These are phyloP conservation scores for Callorhinus ursinus DNA, from an alignment of 2,113 vertebrate species.

Conservation along the genomic window DNA sequence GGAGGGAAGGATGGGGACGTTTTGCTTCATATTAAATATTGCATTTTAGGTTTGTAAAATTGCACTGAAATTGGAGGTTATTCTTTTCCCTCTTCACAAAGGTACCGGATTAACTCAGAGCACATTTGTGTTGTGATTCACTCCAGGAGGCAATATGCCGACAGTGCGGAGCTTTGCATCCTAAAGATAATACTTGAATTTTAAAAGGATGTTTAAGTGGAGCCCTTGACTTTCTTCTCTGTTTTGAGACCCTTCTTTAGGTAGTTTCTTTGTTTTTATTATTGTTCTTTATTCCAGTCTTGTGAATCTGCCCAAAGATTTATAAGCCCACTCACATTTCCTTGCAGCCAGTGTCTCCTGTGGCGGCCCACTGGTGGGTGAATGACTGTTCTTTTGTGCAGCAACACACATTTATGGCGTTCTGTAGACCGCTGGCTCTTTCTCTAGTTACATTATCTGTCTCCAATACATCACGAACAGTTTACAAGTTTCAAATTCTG, in stretches of 20 bases:
- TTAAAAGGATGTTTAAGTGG: slow-evolving; percentile 14
- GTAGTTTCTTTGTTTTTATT: slow-evolving; percentile 17
- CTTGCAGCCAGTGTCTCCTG: neutral
- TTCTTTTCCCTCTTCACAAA: neutral
- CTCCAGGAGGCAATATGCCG: neutral
- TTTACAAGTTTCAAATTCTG: neutral
- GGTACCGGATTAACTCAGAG: neutral
- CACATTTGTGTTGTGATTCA: neutral
- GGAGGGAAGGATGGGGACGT: neutral
- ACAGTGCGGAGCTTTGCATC: neutral
- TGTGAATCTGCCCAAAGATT: slow-evolving; percentile 19
- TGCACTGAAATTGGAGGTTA: neutral
- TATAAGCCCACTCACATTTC: neutral
- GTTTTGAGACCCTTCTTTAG: slow-evolving; percentile 3
- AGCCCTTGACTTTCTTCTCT: neutral
- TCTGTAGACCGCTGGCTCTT: neutral
- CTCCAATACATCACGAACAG: neutral
- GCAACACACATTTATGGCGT: neutral
- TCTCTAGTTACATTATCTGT: neutral
- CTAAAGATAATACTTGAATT: slow-evolving; percentile 34
- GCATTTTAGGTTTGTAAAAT: slow-evolving; percentile 11
- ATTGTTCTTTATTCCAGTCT: neutral
- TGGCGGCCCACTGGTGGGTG: neutral
- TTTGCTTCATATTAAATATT: neutral
- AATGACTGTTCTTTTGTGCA: neutral